Evolutionary conservation across 1,140 invertebrate genomes (phyloP).

Genomic region (Lethrus apterus): DNA sequence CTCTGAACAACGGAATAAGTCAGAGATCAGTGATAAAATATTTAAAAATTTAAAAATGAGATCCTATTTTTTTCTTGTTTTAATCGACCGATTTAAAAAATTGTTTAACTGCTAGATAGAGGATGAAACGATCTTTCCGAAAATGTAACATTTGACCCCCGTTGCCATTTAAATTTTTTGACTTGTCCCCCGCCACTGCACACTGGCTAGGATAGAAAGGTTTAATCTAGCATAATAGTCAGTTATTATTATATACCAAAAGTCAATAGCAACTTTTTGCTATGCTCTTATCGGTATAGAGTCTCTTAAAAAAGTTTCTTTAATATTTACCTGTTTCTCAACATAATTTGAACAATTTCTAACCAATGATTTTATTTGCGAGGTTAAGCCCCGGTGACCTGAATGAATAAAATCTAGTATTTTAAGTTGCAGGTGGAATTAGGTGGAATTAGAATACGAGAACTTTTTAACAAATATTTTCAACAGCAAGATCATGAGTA

Average conservation of each 20-base stretch:
- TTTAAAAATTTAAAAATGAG: too few species aligned
- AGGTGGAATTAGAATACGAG: constrained; percentile 25
- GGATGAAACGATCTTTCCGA: too few species aligned
- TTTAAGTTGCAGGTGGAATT: constrained; percentile 22
- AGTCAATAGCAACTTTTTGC: constrained; percentile 28
- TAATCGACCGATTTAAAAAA: too few species aligned
- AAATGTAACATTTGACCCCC: too few species aligned
- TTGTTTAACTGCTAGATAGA: too few species aligned
- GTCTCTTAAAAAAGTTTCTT: constrained; percentile 25
- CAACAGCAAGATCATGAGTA: constrained; percentile 15
- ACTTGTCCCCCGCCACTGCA: too few species aligned
- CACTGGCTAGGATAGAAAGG: too few species aligned
- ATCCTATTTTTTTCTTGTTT: too few species aligned
- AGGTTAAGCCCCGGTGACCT: constrained; percentile 26
- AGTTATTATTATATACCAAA: constrained; percentile 27
- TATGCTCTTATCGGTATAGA: constrained; percentile 21
- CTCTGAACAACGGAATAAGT: too few species aligned
- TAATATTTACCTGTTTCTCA: constrained; percentile 13
- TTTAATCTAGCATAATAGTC: constrained; percentile 33
- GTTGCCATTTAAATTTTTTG: too few species aligned
- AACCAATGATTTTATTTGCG: constrained; percentile 24
- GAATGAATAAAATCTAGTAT: constrained; percentile 24
- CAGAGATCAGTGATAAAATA: too few species aligned
- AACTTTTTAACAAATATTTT: constrained; percentile 23
- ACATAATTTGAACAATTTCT: constrained; percentile 26